Base-by-base conservation (phyloP, 2,113 vertebrate genomes). In the Microtus ochrogaster region DNA sequence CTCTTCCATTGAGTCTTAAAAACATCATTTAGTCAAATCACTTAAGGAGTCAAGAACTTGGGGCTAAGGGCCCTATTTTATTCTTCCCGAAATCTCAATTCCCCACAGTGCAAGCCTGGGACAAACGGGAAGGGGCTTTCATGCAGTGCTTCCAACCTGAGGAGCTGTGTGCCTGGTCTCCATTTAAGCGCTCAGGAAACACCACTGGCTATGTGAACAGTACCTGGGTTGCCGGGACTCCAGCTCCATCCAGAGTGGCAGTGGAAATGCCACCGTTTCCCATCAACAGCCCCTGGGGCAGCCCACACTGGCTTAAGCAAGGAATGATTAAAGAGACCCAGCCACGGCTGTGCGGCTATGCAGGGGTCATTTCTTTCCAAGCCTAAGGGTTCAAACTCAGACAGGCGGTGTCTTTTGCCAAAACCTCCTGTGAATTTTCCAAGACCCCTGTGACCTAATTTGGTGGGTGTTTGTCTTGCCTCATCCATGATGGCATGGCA, bases 401-500 rank as follows among this genome's bases (percentile, higher is more conserved):
- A 92, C 85, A 94, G 0, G 26, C 11, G 10, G 11, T 41, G 49
- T 83, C 63, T 90, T 33, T 63, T 89, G 89, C 66, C 83, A 95
- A 81, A 91, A 86, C 73, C 88, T 81, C 61, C 61, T 30, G 22
- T 33, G 68, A 88, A 89, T 86, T 92, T 93, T 94, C 58, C 87
- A 78, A 93, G 92, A 63, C 63, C 92, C 83, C 70, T 0, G 4
- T 95, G 96, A 89, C 87, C 91, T 90, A 61, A 95, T 93, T 96
- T 49, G 92, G 6, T 65, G 91, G 85, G 72, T 93, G 89, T 90
- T 95, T 95, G 65, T 63, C 95, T 96, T 91, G 81, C 76, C 47
- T 41, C 79, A 47, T 7, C 22, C 33, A 70, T 41, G 63, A 72
- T 39, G 77, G 90, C 9, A 44, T 22, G 52, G 49, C 85, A 95